Evolutionary conservation across 2,113 vertebrate genomes (phyloP), one percentile per base, ranked within the genome.

Genomic region (Colistium nudipinnis): DNA sequence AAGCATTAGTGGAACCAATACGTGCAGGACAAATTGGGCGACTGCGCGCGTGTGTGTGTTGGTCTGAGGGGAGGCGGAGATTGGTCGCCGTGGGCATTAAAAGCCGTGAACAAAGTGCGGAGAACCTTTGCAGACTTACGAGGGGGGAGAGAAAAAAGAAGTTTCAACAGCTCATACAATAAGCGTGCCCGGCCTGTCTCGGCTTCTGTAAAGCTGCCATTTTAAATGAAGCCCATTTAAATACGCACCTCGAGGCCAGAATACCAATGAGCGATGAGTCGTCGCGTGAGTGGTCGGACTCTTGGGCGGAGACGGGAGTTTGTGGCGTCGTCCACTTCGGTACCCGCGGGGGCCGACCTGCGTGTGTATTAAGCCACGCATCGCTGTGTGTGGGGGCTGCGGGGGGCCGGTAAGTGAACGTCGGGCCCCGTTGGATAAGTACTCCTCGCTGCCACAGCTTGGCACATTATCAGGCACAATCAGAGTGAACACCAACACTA

Each of bases 1-100:
- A 89, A 91, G 88, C 89, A 92, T 92, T 88, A 90, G 80, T 41
- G 25, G 78, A 88, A 83, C 80, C 77, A 90, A 86, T 89, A 85
- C 72, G 83, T 81, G 82, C 85, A 85, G 85, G 89, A 92, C 86
- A 88, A 91, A 90, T 80, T 74, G 52, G 44, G 44, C 59, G 73
- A 17, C 47, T 22, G 69, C 71, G 79, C 53, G 56, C 48, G 74
- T 65, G 55, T 60, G 74, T n/a, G 71, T 72, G 81, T 70, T 27
- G 47, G 48, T 7, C 61, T 41, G 16, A 30, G 45, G 25, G 54
- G 25, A 44, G 60, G 62, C 22, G 16, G 51, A 71, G 43, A 82
- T 78, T 76, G 62, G 68, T 71, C 25, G 54, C 67, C 48, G 64
- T 62, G 39, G 79, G 82, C 74, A 69, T 70, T 73, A 78, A 70